phyloP scores from a whole-genome alignment of 2,888 invertebrate genomes.

The Sturmia bella region DNA sequence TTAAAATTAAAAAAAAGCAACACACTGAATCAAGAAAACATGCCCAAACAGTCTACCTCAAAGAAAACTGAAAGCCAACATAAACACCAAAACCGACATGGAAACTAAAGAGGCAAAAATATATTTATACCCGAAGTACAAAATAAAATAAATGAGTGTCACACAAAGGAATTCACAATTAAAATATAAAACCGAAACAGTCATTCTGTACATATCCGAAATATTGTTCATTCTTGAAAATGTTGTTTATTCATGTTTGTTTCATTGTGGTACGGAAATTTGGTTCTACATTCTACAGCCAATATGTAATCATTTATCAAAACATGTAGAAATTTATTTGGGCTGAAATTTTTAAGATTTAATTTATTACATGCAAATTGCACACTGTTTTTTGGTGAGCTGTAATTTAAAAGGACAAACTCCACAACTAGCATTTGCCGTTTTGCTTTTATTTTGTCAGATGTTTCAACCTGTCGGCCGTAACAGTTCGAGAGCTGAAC shows the following conservation, averaged over 20 bases:
- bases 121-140: constrained; percentile 70
- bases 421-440: too few relatives aligned
- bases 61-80: constrained; percentile 24
- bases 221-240: constrained; percentile 5
- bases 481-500: too few relatives aligned
- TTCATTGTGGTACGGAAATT: background rate
- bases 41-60: constrained; percentile 41
- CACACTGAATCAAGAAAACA: constrained; percentile 18
- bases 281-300: constrained; percentile 24
- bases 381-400: too few relatives aligned
- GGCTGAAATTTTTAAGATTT: background rate
- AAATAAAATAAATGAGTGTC: constrained; percentile 78
- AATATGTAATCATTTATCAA: constrained; percentile 49
- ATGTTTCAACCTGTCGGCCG: too few relatives aligned
- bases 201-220: constrained; percentile 14
- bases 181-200: constrained; percentile 58
- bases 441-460: too few relatives aligned
- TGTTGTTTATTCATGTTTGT: background rate
- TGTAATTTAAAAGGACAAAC: too few relatives aligned
- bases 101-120: constrained; percentile 36
- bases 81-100: constrained; percentile 9
- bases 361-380: background rate
- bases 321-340: constrained; percentile 13
- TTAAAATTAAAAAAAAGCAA: constrained; percentile 67
- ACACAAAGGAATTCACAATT: constrained; percentile 74